Base-by-base conservation (phyloP, 2,797 vertebrate species). In the Paratrypauchen microcephalus region DNA sequence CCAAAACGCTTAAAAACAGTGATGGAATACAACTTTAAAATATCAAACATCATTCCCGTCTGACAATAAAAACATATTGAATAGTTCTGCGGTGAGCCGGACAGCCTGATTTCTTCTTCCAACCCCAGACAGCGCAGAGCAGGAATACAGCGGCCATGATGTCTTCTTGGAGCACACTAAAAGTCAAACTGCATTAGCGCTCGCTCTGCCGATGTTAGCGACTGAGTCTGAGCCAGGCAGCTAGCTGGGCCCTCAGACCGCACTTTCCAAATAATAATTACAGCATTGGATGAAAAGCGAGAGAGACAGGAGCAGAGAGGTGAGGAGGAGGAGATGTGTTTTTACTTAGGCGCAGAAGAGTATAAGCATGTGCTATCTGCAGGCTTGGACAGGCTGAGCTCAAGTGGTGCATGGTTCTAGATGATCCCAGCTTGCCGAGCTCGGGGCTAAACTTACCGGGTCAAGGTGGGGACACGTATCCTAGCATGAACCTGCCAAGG, bases 221-320 rank as follows among this genome's bases (percentile, higher is more conserved):
- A 81, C 70, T 69, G 75, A 79, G 82, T 78, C 83, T 59, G 70
- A 70, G 88, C 91, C 91, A 92, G 19, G 18, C 88, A 86, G 70
- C 68, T 77, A 82, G 71, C 89, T 76, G 62, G 84, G 68, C 84
- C 85, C 82, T 85, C 79, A 70, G 83, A 79, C 86, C 77, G 41
- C 84, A 78, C 80, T 89, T 72, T 89, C 74, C 89, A 88, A 92
- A 92, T 89, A 91, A 91, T 88, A 92, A 93, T 91, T 91, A 91
- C 82, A 2, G 72, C 47, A 45, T 74, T 66, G 76, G 83, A 86
- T 81, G 81, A 78, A 79, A 75, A 88, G 81, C 68, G 66, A 77
- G 65, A 63, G 83, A 80, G 72, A 87, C 76, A 74, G 72, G 80
- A 81, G 73, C 66, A 55, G 72, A 66, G 74, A 80, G 76, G 76